phyloP scores from a whole-genome alignment of 2,113 vertebrate genomes.

The Oryzias celebensis region DNA sequence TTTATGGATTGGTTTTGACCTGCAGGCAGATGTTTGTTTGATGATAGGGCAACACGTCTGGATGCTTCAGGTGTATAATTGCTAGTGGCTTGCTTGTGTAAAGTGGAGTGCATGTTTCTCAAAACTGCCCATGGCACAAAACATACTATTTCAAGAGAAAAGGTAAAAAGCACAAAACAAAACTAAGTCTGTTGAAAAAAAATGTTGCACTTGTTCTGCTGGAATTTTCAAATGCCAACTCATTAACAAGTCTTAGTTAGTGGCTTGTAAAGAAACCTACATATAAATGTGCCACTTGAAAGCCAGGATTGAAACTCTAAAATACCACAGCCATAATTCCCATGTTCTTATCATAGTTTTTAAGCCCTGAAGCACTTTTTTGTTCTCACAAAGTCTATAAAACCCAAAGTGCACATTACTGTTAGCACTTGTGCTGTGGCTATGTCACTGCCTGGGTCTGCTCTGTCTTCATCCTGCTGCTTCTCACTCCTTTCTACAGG shows the following conservation, averaged over 20 bases:
- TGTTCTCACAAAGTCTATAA: conserved; percentile 50
- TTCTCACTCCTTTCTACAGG: conserved; percentile 56
- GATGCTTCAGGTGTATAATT: conserved; percentile 82
- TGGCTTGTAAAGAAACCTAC: conserved; percentile 56
- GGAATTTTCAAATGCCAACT: conserved; percentile 28
- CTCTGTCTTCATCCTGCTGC: not conserved
- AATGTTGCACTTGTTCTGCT: conserved; percentile 41
- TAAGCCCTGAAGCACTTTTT: conserved; percentile 29
- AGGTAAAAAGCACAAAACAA: conserved; percentile 19
- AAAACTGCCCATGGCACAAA: conserved; percentile 58
- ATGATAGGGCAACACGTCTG: conserved; percentile 78
- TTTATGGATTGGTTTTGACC: conserved; percentile 72
- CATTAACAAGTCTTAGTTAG: conserved; percentile 47
- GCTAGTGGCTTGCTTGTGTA: conserved; percentile 75
- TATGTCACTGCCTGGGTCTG: conserved; percentile 24
- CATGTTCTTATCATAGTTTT: conserved; percentile 42
- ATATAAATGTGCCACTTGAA: conserved; percentile 36
- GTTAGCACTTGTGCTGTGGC: conserved; percentile 53
- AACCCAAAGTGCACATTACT: conserved; percentile 44
- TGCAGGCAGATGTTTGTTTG: conserved; percentile 80
- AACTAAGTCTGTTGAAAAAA: conserved; percentile 4
- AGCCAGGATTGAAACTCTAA: conserved; percentile 35
- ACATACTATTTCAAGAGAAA: conserved; percentile 43
- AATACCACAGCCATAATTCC: conserved; percentile 40
- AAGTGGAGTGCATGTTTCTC: conserved; percentile 74